phyloP scores from a whole-genome alignment of 1,140 invertebrate species.

The Colletes latitarsis region DNA sequence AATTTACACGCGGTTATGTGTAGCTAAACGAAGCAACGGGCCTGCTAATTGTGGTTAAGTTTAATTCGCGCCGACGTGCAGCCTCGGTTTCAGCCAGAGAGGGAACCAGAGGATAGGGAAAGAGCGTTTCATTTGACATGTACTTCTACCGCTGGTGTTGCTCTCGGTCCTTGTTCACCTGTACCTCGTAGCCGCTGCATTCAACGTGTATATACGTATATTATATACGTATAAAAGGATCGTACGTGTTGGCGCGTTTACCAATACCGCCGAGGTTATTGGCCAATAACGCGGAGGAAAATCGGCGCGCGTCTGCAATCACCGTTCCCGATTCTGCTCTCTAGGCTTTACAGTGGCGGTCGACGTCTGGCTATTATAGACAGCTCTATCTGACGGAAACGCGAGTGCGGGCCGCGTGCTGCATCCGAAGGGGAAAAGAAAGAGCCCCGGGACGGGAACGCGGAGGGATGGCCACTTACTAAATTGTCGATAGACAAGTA shows the following conservation, averaged over 20 bases:
- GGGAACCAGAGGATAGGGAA: neutral
- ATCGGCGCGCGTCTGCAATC: conserved; percentile 31
- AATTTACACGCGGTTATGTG: conserved; percentile 68
- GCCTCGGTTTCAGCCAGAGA: neutral
- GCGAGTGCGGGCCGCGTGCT: neutral
- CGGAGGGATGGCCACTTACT: conserved; percentile 55
- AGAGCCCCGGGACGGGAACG: neutral
- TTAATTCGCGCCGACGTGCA: conserved; percentile 65
- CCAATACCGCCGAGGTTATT: conserved; percentile 65
- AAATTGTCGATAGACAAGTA: conserved; percentile 62
- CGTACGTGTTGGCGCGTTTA: conserved; percentile 41
- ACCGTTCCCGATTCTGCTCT: conserved; percentile 15
- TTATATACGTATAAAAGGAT: too few relatives aligned
- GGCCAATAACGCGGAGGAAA: conserved; percentile 66
- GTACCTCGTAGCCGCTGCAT: conserved; percentile 34
- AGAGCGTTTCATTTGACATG: conserved; percentile 50
- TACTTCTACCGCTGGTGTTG: conserved; percentile 16
- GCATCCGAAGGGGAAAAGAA: conserved; percentile 16
- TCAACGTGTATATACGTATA: conserved; percentile 25
- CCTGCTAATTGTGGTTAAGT: conserved; percentile 73
- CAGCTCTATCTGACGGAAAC: conserved; percentile 18
- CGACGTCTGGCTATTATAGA: conserved; percentile 13
- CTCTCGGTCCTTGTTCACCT: conserved; percentile 11
- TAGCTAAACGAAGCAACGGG: conserved; percentile 57
- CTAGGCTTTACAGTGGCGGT: conserved; percentile 1